Base-by-base conservation (phyloP, 2,888 invertebrate species). In the Tenthredo livida region DNA sequence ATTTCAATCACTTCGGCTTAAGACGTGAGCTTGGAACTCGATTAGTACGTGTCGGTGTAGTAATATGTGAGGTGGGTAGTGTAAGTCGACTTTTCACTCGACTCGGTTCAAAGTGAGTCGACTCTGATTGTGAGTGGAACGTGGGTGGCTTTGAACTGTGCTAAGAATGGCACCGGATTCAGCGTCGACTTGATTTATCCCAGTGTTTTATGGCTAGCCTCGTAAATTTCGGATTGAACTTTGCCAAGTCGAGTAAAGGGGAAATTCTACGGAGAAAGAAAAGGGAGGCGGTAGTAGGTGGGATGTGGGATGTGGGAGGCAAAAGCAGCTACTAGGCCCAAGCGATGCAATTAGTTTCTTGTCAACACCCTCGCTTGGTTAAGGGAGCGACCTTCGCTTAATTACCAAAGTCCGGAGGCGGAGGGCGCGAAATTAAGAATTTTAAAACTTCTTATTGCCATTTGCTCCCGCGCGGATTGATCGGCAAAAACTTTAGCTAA, bases 281-380 rank as follows among this genome's bases (percentile, higher is more conserved):
- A 29, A 54, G 29, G n/a, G 47, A 17, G 29, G 15, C 29, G 29
- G 29, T 29, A 29, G 29, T 29, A 29, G 29, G 29, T 29, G 2
- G 50, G 50, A 43, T 54, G 73, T 73, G 25, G 54, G 29, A 40
- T 47, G 47, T 61, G 47, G 54, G 43, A 40, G 65, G 65, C 67
- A 33, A 47, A 47, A 84, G 65, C 21, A 21, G 43, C 72, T 73
- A 40, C 70, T 82, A 67, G 82, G 85, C 85, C 82, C 80, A 70
- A 85, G 85, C 85, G 85, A 85, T 85, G 85, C 85, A 85, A 85
- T 85, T 85, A 85, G 85, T 85, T 85, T 85, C 85, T 85, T 85
- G 85, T 85, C 85, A 85, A 85, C 85, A 85, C 85, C 85, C 84
- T 58, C 58, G 72, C 58, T 33, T 43, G 72, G 84, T 73, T 80